These are phyloP conservation scores for Nansenia antarctica DNA, from an alignment of 2,113 vertebrate species.

Conservation along the genomic window DNA sequence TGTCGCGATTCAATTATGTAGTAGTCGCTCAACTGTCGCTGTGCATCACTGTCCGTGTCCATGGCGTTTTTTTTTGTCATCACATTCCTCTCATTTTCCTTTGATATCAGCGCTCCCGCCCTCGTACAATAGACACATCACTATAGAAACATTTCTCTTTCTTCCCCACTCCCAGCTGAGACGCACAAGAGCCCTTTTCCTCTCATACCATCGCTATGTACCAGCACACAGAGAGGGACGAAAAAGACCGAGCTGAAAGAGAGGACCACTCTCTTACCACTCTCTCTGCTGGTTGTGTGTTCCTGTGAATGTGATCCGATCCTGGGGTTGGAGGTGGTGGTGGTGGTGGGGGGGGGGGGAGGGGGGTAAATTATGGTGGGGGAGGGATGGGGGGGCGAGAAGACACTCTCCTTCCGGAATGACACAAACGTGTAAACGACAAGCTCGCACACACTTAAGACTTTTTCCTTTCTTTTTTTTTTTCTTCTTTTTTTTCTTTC, in stretches of 20 bases:
- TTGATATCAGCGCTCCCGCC: neutral
- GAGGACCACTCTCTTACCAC: neutral
- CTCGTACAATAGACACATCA: neutral
- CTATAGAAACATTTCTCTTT: neutral
- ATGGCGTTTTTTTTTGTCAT: no score
- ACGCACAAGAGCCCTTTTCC: neutral
- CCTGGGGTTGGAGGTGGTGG: constrained; percentile 87
- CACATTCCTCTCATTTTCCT: neutral
- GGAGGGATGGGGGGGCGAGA: constrained; percentile 73
- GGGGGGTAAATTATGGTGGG: constrained; percentile 64
- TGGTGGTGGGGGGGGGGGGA: constrained; percentile 70
- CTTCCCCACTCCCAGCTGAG: neutral
- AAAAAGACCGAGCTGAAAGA: neutral
- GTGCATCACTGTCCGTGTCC: no score
- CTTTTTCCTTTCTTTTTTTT: constrained; percentile 62
- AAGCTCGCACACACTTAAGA: constrained; percentile 83
- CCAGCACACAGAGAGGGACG: neutral
- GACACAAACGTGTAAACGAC: constrained; percentile 83
- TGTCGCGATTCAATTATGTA: no score
- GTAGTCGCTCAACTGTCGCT: no score
- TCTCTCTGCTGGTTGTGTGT: constrained; percentile 53
- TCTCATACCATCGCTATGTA: neutral
- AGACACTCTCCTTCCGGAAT: constrained; percentile 82
- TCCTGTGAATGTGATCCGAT: constrained; percentile 82
- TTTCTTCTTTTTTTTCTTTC: constrained; percentile 76